Conservation (phyloP, 2,888 invertebrate species). For the Pheosia tremula region DNA sequence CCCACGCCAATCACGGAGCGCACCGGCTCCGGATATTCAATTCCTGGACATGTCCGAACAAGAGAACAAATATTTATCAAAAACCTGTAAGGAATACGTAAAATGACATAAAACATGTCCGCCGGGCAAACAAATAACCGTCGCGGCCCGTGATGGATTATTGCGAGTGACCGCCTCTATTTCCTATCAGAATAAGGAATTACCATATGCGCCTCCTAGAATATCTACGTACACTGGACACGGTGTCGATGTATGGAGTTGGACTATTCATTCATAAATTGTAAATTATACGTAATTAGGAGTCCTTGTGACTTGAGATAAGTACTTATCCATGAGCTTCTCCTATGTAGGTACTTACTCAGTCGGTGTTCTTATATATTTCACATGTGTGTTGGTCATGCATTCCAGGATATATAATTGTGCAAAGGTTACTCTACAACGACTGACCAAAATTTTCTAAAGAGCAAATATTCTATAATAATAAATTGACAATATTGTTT, state of each 20-base stretch:
- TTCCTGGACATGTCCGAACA: slow-evolving; percentile 79
- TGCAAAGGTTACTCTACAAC: too few relatives aligned
- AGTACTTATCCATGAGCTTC: too few relatives aligned
- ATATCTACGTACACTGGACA: slow-evolving; percentile 40
- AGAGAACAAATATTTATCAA: slow-evolving; percentile 83
- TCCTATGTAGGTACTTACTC: too few relatives aligned
- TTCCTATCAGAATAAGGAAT: slow-evolving; percentile 84
- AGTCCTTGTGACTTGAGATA: too few relatives aligned
- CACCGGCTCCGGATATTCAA: slow-evolving; percentile 78
- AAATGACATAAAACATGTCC: slow-evolving; percentile 79
- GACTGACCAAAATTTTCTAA: too few relatives aligned
- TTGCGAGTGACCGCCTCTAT: slow-evolving; percentile 83
- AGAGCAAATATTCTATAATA: too few relatives aligned
- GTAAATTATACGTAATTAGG: too few relatives aligned
- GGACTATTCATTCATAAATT: slow-evolving; percentile 27
- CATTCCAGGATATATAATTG: too few relatives aligned
- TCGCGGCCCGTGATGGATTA: slow-evolving; percentile 77
- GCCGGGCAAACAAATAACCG: slow-evolving; percentile 69
- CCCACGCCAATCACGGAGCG: slow-evolving; percentile 73
- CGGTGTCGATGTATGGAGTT: slow-evolving; percentile 46
- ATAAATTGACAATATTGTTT: too few relatives aligned
- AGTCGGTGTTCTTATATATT: too few relatives aligned
- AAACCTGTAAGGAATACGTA: slow-evolving; percentile 82
- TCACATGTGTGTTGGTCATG: too few relatives aligned
- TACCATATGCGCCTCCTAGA: slow-evolving; percentile 81